phyloP scores from a whole-genome alignment of 2,797 vertebrate species.

The Acrossocheilus fasciatus region DNA sequence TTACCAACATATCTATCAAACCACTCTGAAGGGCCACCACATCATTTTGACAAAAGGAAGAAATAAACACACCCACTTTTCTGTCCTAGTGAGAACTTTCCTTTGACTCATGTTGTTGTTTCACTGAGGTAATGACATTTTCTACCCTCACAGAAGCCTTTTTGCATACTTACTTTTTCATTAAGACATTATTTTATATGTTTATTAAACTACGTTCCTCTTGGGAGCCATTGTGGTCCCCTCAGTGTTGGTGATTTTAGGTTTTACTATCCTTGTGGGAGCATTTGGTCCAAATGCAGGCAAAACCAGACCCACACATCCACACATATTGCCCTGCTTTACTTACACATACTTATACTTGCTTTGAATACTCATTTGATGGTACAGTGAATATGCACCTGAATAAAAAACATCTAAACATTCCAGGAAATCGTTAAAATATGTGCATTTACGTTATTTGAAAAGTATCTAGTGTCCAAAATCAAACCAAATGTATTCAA shows the following conservation, averaged over 20 bases:
- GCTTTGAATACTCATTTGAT: neutral
- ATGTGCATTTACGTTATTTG: neutral
- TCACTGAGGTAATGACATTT: neutral
- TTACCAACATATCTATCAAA: constrained; percentile 54
- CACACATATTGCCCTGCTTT: neutral
- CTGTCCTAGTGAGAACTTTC: neutral
- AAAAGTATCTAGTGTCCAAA: neutral
- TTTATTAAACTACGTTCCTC: constrained; percentile 1
- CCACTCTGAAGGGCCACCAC: neutral
- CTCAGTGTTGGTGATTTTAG: neutral
- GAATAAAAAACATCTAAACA: neutral
- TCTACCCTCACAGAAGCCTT: neutral
- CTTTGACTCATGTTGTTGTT: neutral
- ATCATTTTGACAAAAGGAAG: constrained; percentile 16
- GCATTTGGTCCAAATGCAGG: neutral
- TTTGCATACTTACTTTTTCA: neutral
- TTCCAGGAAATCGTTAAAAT: neutral
- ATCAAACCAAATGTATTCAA: neutral
- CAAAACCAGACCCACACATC: neutral
- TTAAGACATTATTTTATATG: constrained; percentile 18
- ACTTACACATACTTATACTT: neutral
- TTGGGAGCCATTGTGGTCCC: neutral
- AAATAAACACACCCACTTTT: neutral
- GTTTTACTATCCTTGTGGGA: neutral
- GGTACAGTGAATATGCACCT: neutral